phyloP scores from a whole-genome alignment of 2,113 vertebrate species.

The Noturus placidus region DNA sequence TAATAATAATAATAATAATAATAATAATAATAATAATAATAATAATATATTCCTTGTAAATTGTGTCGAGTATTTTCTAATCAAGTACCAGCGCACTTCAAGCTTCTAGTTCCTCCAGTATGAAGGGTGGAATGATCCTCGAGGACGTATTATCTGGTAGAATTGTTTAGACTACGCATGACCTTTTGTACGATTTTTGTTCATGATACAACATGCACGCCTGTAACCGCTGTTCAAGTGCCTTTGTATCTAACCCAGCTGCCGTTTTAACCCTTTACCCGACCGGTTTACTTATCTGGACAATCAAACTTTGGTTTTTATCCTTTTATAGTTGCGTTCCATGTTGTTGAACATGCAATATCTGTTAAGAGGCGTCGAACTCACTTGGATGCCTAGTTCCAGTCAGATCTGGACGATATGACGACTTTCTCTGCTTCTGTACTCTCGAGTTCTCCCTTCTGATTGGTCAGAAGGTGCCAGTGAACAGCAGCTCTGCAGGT shows the following conservation, averaged over 20 bases:
- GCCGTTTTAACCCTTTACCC: not conserved
- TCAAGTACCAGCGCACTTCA: constrained; percentile 31
- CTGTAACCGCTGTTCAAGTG: not conserved
- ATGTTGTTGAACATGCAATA: no score
- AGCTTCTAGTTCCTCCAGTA: not conserved
- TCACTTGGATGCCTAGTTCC: not conserved
- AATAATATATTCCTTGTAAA: not conserved
- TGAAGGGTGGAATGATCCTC: not conserved
- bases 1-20: no score
- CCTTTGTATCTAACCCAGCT: not conserved
- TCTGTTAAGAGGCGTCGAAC: no score
- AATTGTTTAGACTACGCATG: not conserved
- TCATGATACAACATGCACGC: not conserved
- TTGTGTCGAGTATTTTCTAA: not conserved
- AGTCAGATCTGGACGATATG: no score
- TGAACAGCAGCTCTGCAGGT: no score
- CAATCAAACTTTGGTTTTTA: not conserved
- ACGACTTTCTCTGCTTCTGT: no score
- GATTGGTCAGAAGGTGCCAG: not conserved
- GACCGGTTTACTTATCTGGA: no score
- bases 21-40: no score
- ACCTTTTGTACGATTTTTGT: constrained; percentile 13
- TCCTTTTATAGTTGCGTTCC: not conserved
- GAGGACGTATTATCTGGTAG: not conserved
- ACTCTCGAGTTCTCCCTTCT: not conserved